Evolutionary conservation across 2,113 vertebrate genomes (phyloP), one percentile per base, ranked within the genome.

Genomic region (Meriones unguiculatus): DNA sequence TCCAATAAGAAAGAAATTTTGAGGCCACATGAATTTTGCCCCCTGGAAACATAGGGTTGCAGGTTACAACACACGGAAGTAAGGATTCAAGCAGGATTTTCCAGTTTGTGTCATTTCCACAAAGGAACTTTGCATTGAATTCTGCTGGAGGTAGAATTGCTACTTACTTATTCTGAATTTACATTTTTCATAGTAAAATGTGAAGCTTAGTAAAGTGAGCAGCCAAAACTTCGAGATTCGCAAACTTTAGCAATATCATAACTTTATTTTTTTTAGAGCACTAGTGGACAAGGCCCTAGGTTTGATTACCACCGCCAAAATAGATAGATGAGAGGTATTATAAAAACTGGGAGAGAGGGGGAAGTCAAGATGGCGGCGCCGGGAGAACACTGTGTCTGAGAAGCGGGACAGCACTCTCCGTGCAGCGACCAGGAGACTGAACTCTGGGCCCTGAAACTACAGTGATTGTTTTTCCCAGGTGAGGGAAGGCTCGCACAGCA

Each of bases 11-110:
- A 84, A 41, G n/a, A 4, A 15, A 0, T 9, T 0, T 0, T 22
- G n/a, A 14, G 11, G 41, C 46, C 38, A 24, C 64, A 5, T 24
- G 85, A 5, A 0, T 2, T 12, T 22, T 3, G 1, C 5, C 12
- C 1, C 2, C 62, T 41, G 41, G 41, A 41, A 41, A 41, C 41
- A 41, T 41, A 41, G 0, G 0, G 35, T 92, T 5, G 1, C 30
- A 0, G 4, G 2, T 12, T 2, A 24, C 59, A 9, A 8, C 6
- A 22, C 22, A 2, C 6, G 52, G 30, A 88, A 62, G 41, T 82
- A 0, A 59, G 0, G 3, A 0, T 30, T 0, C 5, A n/a, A 35
- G 15, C 10, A 0, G 0, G 2, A 9, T 0, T 0, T 38, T 41
- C 0, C 3, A 0, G 0, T n/a, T 1, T 22, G 24, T 41, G 7